Percentiles rank a stretch among this genome's conserved stretches.
Conservation (phyloP, 2,888 invertebrate genomes). For the Adineta ricciae region DNA sequence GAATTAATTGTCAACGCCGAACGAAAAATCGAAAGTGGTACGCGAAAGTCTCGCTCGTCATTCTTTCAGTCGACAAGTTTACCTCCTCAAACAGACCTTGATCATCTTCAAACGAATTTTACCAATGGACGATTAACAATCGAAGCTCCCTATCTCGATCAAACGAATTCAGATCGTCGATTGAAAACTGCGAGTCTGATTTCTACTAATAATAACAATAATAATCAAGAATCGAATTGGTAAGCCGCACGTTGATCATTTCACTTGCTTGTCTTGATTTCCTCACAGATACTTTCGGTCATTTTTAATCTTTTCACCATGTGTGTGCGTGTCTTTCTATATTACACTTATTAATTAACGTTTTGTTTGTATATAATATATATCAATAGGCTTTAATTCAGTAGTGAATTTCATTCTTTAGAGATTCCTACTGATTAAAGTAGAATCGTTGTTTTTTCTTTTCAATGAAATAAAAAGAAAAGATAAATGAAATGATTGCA, state of each 20-base stretch:
- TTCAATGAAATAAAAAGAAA: neutral
- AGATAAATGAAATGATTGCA: no score
- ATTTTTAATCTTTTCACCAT: neutral
- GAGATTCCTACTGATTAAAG: neutral
- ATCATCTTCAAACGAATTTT: neutral
- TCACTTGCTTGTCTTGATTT: neutral
- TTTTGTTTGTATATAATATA: neutral
- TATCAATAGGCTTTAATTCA: neutral
- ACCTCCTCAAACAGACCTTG: constrained; percentile 17
- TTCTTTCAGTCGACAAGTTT: constrained; percentile 18
- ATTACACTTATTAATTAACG: neutral
- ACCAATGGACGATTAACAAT: neutral
- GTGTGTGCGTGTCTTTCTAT: neutral
- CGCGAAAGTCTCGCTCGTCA: constrained; percentile 11
- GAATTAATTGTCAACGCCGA: constrained; percentile 19
- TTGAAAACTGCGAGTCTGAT: neutral
- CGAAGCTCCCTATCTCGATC: neutral
- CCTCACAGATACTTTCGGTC: neutral
- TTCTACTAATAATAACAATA: neutral
- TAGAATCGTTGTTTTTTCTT: neutral
- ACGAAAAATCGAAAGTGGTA: neutral
- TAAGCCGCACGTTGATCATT: neutral
- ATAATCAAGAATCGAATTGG: neutral
- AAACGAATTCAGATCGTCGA: neutral
- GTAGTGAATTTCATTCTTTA: neutral